Evolutionary conservation across 2,113 vertebrate genomes (phyloP).

Genomic region (Dermatemys mawii): DNA sequence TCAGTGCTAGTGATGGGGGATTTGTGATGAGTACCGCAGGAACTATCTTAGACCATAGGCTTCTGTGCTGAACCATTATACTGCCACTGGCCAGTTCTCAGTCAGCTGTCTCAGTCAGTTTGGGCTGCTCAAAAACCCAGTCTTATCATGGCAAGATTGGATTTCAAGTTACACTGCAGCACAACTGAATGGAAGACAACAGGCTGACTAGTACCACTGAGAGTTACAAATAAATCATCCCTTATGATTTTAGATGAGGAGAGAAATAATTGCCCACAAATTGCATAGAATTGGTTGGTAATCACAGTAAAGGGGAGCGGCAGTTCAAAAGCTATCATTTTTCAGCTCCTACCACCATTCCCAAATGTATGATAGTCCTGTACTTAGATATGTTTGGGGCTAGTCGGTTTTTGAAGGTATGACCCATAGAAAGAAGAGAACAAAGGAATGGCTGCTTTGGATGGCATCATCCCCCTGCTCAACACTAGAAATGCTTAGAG

Average conservation of each 20-base stretch:
- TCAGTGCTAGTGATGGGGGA: neutral
- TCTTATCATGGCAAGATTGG: neutral
- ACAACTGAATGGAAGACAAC: neutral
- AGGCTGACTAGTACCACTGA: neutral
- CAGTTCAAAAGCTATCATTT: neutral
- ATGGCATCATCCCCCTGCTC: neutral
- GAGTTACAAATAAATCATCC: neutral
- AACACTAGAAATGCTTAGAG: neutral
- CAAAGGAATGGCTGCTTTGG: neutral
- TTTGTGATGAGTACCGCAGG: neutral
- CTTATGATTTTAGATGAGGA: neutral
- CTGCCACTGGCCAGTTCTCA: neutral
- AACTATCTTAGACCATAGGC: too few relatives aligned
- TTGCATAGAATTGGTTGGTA: neutral
- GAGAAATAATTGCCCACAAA: neutral
- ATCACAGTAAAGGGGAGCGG: neutral
- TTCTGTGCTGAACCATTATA: neutral
- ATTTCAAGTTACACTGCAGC: neutral
- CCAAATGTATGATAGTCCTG: neutral
- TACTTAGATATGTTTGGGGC: neutral
- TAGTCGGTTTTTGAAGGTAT: too few relatives aligned
- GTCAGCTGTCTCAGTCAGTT: neutral
- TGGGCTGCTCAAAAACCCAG: neutral
- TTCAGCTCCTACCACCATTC: neutral
- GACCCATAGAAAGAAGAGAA: neutral